Percentiles rank a stretch among this genome's conserved stretches.
These are phyloP conservation scores for Ophiothrix spiculata DNA, from an alignment of 35 echinoderm and acorn worm species.

Conservation along the genomic window DNA sequence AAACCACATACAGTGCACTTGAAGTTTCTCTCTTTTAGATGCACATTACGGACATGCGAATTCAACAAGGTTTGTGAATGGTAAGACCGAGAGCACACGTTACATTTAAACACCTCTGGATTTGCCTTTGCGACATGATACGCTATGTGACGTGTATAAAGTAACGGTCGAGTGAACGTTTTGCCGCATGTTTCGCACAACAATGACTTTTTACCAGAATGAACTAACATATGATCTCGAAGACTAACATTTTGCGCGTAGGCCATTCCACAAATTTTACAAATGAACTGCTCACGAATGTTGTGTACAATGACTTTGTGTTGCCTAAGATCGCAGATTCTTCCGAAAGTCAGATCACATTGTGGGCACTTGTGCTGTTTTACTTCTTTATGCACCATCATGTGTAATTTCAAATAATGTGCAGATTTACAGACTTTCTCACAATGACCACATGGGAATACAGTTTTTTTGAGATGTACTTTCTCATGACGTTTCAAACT, in stretches of 20 bases:
- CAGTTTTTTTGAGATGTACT: not conserved
- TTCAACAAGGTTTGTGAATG: not conserved
- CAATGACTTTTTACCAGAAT: not conserved
- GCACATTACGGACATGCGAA: not conserved
- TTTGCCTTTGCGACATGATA: not conserved
- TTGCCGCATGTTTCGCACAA: not conserved
- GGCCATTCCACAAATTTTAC: not conserved
- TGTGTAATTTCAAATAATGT: not conserved
- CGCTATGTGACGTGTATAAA: not conserved
- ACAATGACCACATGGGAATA: not conserved
- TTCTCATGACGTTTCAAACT: not conserved
- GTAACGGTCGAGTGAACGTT: not conserved
- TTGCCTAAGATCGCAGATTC: not conserved
- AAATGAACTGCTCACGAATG: not conserved
- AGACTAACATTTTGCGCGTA: not conserved
- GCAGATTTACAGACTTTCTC: constrained; percentile 1
- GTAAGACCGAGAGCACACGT: not conserved
- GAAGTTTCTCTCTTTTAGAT: not conserved
- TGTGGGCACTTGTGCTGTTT: not conserved
- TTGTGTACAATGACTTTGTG: not conserved
- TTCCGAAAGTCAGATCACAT: not conserved
- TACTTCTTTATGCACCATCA: not conserved
- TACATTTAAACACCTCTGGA: not conserved
- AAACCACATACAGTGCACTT: not conserved
- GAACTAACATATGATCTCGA: not conserved